Conservation (phyloP, 2,888 invertebrate species). For the Napeogenes sylphis region DNA sequence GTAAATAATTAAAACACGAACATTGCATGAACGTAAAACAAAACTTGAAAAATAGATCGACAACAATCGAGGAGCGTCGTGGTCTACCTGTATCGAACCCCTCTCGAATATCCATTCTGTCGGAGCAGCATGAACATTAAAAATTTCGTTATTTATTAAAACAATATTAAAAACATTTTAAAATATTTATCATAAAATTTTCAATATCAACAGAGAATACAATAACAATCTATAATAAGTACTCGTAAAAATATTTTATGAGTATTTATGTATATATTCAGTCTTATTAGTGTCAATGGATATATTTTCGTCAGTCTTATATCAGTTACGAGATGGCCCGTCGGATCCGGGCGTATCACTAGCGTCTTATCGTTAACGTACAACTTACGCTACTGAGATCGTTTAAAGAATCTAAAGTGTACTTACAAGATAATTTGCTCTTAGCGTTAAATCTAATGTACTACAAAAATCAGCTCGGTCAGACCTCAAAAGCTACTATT, state of each 20-base stretch:
- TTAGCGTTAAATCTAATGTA: constrained; percentile 22
- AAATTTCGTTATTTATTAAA: constrained; percentile 42
- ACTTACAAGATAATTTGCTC: constrained; percentile 29
- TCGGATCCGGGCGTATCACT: constrained; percentile 31
- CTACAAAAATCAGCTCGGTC: constrained; percentile 8
- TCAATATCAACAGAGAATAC: constrained; percentile 61
- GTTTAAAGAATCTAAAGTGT: constrained; percentile 24
- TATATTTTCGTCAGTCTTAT: neutral
- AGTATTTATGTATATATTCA: constrained; percentile 1
- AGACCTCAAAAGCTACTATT: constrained; percentile 1
- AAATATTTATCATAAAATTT: constrained; percentile 59
- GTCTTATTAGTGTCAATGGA: constrained; percentile 2
- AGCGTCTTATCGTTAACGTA: constrained; percentile 41
- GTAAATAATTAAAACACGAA: constrained; percentile 54
- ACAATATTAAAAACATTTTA: constrained; percentile 50
- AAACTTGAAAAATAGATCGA: constrained; percentile 31
- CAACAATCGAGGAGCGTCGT: constrained; percentile 26
- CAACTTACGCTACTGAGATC: constrained; percentile 46
- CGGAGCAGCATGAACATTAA: constrained; percentile 64
- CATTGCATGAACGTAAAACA: constrained; percentile 36
- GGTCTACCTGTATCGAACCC: constrained; percentile 69
- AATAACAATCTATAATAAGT: constrained; percentile 41
- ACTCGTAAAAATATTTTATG: constrained; percentile 39
- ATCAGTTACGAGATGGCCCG: neutral
- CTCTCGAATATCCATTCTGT: constrained; percentile 71